These are phyloP conservation scores for Hylyphantes graminicola DNA, from an alignment of 1,140 invertebrate genomes.

Conservation along the genomic window DNA sequence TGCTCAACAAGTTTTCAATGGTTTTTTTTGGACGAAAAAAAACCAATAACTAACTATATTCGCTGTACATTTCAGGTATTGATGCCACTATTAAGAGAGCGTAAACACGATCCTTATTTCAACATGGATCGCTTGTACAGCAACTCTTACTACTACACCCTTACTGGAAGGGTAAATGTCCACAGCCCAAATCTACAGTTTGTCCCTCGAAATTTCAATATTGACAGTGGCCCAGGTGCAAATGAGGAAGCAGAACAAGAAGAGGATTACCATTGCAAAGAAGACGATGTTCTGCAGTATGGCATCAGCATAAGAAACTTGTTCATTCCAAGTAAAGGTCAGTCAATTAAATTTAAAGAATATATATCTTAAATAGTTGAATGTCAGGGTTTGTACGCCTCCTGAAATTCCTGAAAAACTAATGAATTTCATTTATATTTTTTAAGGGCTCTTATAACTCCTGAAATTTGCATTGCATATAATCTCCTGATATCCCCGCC, in stretches of 20 bases:
- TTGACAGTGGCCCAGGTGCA: conserved; percentile 61
- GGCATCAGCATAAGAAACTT: conserved; percentile 70
- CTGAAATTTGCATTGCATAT: too few relatives aligned
- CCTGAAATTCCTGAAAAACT: too few relatives aligned
- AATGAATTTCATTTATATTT: too few relatives aligned
- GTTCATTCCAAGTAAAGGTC: conserved; percentile 75
- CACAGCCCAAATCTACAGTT: conserved; percentile 93
- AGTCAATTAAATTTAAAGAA: conserved; percentile 59
- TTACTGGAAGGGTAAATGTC: conserved; percentile 92
- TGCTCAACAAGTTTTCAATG: too few relatives aligned
- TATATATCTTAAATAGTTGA: background rate
- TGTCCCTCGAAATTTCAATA: conserved; percentile 86
- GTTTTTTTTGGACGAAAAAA: too few relatives aligned
- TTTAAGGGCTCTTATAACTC: too few relatives aligned
- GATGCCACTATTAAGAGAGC: conserved; percentile 71
- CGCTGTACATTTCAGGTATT: conserved; percentile 69
- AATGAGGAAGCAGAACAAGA: conserved; percentile 33
- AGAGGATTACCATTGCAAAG: conserved; percentile 10
- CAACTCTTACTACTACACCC: conserved; percentile 80
- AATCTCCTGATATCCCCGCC: too few relatives aligned
- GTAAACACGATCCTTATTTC: conserved; percentile 62
- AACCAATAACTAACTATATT: too few relatives aligned
- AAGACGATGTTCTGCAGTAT: conserved; percentile 15
- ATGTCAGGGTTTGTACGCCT: too few relatives aligned
- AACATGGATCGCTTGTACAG: conserved; percentile 78